These are phyloP conservation scores for Paedocypris micromegethes DNA, from an alignment of 2,797 vertebrate species.

Conservation along the genomic window DNA sequence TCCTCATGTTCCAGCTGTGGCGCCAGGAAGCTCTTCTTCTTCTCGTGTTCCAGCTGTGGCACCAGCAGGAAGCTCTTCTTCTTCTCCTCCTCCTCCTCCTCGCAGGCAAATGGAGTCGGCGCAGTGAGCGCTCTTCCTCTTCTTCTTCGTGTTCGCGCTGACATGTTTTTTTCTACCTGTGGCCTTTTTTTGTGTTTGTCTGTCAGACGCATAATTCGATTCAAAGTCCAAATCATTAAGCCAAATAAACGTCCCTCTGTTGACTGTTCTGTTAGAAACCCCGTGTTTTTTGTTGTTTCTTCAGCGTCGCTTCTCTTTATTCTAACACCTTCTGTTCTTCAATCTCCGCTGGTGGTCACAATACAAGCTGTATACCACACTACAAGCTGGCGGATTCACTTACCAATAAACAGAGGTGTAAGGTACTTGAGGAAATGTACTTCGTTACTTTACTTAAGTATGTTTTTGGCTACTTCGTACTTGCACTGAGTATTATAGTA, in stretches of 20 bases:
- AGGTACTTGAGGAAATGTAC: too few relatives aligned
- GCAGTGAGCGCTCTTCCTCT: conserved; percentile 44
- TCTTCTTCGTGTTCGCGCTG: conserved; percentile 50
- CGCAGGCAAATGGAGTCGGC: conserved; percentile 51
- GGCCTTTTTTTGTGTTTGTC: conserved; percentile 56
- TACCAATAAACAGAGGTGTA: too few relatives aligned
- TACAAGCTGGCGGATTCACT: too few relatives aligned
- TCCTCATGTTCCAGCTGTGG: too few relatives aligned
- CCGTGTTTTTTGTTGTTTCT: neutral
- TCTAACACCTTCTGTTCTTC: too few relatives aligned
- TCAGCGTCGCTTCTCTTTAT: too few relatives aligned
- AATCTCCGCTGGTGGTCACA: too few relatives aligned
- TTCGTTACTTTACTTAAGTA: too few relatives aligned
- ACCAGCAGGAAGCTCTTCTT: conserved; percentile 30
- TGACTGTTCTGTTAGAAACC: neutral
- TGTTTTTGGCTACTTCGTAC: too few relatives aligned
- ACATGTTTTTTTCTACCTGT: conserved; percentile 52
- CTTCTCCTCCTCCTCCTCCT: neutral
- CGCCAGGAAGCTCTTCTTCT: conserved; percentile 14
- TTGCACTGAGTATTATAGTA: too few relatives aligned
- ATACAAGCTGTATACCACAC: too few relatives aligned
- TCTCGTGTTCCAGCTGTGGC: conserved; percentile 16
- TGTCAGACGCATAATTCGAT: conserved; percentile 54
- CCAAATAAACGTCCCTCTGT: conserved; percentile 50
- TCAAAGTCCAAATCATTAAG: conserved; percentile 54